Conservation (phyloP, 2,888 invertebrate genomes). For the Sarcophaga caerulescens region DNA sequence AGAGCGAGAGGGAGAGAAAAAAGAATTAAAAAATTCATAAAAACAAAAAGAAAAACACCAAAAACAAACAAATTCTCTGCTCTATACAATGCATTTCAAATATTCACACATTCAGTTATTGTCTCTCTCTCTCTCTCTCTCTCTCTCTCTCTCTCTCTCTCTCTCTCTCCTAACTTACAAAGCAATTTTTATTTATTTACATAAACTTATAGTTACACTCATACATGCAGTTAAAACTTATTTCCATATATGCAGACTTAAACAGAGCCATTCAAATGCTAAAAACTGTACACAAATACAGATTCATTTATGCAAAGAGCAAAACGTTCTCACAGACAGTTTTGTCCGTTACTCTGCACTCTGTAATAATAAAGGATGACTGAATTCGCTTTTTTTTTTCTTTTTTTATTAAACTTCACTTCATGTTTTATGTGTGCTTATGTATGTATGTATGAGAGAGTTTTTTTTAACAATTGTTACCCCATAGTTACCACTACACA, state of each 20-base stretch:
- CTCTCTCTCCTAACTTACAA: neutral
- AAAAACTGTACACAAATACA: slow-evolving; percentile 19
- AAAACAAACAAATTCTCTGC: neutral
- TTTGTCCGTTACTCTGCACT: slow-evolving; percentile 11
- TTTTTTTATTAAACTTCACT: slow-evolving; percentile 37
- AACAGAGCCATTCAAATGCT: slow-evolving; percentile 43
- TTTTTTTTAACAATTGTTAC: slow-evolving; percentile 33
- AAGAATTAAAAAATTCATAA: neutral
- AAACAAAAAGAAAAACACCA: neutral
- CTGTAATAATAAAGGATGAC: slow-evolving; percentile 36
- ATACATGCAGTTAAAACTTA: neutral
- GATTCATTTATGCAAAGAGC: neutral
- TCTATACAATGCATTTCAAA: slow-evolving; percentile 23
- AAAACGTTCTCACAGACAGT: neutral
- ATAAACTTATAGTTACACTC: neutral
- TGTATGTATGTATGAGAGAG: neutral
- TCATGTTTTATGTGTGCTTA: slow-evolving; percentile 23
- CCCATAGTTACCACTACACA: slow-evolving; percentile 31
- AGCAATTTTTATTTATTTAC: slow-evolving; percentile 29
- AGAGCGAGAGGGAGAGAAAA: slow-evolving; percentile 30
- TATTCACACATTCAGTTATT: neutral
- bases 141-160: neutral
- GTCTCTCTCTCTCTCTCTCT: neutral
- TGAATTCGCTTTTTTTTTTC: slow-evolving; percentile 26
- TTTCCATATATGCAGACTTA: neutral